Evolutionary conservation across 2,888 invertebrate genomes (phyloP).

Genomic region (Cheilosia vulpina): DNA sequence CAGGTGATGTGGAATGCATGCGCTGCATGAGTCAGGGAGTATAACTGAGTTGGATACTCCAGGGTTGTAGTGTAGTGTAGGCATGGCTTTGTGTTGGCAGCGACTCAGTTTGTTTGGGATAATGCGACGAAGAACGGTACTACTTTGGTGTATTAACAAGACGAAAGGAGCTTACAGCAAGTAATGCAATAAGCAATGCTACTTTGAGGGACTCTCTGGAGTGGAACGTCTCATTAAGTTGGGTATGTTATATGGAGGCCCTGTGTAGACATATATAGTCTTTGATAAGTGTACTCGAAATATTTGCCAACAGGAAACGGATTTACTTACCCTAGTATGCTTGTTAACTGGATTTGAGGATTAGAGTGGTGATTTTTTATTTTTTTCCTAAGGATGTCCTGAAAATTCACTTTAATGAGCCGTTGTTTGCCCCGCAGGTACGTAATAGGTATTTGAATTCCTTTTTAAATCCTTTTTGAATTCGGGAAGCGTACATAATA

Average conservation of each 20-base stretch:
- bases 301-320: not conserved
- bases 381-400: no score
- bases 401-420: no score
- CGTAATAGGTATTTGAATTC: no score
- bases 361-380: not conserved
- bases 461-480: no score
- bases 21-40: constrained; percentile 37
- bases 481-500: no score
- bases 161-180: constrained; percentile 44
- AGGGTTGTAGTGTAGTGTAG: not conserved
- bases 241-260: not conserved
- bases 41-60: not conserved
- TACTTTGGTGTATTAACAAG: constrained; percentile 28
- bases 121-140: constrained; percentile 13
- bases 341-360: not conserved
- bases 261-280: not conserved
- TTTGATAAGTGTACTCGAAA: constrained; percentile 2
- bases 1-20: constrained; percentile 40
- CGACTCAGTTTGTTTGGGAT: constrained; percentile 1
- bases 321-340: not conserved
- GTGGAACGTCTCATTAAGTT: constrained; percentile 60
- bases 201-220: constrained; percentile 57
- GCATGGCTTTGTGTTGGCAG: constrained; percentile 16
- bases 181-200: constrained; percentile 46
- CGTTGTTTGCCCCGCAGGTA: no score